phyloP scores from a whole-genome alignment of 2,888 invertebrate species.

The Chrysina gloriosa region DNA sequence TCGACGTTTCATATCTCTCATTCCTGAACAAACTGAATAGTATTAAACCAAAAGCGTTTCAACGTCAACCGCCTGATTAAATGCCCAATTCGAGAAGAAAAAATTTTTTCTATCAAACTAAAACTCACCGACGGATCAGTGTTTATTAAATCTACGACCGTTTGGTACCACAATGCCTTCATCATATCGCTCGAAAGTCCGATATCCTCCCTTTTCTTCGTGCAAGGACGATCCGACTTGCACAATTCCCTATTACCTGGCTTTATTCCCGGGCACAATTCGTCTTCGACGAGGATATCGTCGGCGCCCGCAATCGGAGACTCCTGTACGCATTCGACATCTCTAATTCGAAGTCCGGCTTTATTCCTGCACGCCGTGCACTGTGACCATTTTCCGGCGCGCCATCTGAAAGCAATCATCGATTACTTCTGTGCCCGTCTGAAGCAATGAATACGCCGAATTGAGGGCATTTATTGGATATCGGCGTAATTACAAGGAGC shows the following conservation, averaged over 20 bases:
- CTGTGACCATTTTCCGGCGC: slow-evolving; percentile 73
- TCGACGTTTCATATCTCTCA: neutral
- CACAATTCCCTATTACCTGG: slow-evolving; percentile 61
- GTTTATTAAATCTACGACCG: slow-evolving; percentile 44
- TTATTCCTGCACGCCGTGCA: slow-evolving; percentile 69
- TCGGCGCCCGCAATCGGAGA: slow-evolving; percentile 64
- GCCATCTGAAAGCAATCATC: slow-evolving; percentile 66
- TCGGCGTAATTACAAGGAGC: no score
- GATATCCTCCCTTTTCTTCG: slow-evolving; percentile 53
- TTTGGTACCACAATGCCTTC: slow-evolving; percentile 59
- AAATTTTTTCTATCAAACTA: neutral
- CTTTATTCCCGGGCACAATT: slow-evolving; percentile 56
- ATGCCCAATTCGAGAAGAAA: no score
- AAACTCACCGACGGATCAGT: slow-evolving; percentile 37
- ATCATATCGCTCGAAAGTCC: slow-evolving; percentile 55
- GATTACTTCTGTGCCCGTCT: neutral
- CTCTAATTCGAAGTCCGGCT: slow-evolving; percentile 64
- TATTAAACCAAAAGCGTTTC: no score
- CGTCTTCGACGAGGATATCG: slow-evolving; percentile 63
- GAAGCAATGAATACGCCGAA: neutral
- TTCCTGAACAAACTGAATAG: no score
- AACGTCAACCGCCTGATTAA: no score
- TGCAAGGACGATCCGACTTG: slow-evolving; percentile 59
- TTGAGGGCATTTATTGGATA: no score
- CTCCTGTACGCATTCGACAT: slow-evolving; percentile 67